phyloP scores from a whole-genome alignment of 2,888 invertebrate genomes.

The Neoaliturus tenellus region DNA sequence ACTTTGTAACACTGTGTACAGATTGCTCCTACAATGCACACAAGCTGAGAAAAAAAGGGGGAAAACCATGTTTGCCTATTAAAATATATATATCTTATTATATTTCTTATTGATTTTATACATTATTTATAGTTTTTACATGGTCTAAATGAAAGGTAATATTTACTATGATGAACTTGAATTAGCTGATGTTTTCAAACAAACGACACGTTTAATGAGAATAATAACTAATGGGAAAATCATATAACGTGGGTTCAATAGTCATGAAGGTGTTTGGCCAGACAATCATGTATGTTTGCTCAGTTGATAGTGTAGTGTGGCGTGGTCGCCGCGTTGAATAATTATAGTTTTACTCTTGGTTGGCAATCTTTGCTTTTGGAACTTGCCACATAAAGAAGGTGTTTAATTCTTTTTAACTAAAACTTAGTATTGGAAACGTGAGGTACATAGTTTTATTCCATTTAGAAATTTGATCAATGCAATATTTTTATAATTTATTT shows the following conservation, averaged over 20 bases:
- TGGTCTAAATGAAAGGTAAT: too few species aligned
- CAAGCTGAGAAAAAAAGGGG: too few species aligned
- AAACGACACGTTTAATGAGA: not conserved
- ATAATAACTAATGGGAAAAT: not conserved
- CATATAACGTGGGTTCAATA: not conserved
- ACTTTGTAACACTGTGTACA: too few species aligned
- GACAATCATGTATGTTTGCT: slow-evolving; percentile 10
- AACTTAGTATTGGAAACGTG: too few species aligned
- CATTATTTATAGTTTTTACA: too few species aligned
- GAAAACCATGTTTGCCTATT: too few species aligned
- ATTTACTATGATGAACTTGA: not conserved
- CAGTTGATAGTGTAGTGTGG: not conserved
- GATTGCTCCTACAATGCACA: too few species aligned
- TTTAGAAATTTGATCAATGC: too few species aligned
- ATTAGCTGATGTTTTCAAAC: not conserved
- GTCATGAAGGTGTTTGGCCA: slow-evolving; percentile 2
- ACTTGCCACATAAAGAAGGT: not conserved
- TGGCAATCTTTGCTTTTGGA: not conserved
- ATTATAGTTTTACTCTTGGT: not conserved
- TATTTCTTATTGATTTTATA: too few species aligned
- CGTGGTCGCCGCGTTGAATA: not conserved
- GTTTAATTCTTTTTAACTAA: not conserved
- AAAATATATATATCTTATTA: too few species aligned
- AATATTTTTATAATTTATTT: too few species aligned
- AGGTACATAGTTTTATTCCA: too few species aligned